Evolutionary conservation across 2,113 vertebrate species (phyloP), one percentile per base, ranked within the genome.

Genomic region (Nanorana parkeri): DNA sequence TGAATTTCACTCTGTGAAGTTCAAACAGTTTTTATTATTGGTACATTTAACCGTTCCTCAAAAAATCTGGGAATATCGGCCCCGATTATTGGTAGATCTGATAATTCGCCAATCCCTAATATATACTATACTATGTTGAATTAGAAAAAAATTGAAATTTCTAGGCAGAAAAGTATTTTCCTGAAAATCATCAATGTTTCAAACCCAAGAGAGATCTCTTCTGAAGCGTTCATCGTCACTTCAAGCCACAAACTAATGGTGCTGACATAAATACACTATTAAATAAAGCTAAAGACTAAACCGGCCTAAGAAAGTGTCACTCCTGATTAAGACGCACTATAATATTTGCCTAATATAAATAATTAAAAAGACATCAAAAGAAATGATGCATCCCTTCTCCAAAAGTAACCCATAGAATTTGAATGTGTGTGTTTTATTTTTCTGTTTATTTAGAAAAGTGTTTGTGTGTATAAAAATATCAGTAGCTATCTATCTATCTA

Each of bases 221-320:
- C 54, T 36, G 28, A 60, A 60, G 71, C 71, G 17, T 66, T 36
- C 47, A 66, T 77, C 61, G 52, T 65, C 61, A 65, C 21, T 66
- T 61, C 74, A 47, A 77, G 61, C 61, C 52, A 52, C 60, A 77
- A 64, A 77, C 75, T 52, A 77, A 65, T 65, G 75, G 75, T 52
- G 41, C 61, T 77, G 75, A 77, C 61, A 77, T 77, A 65, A 64
- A 77, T 51, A 77, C 36, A 65, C 75, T 29, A 65, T 77, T 77
- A 77, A 77, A 65, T 65, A 77, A 17, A 77, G 41, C 60, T 77
- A 75, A 58, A 75, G 56, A 77, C 75, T 24, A 63, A 54, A n/a
- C 24, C 41, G 63, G 41, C 23, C 61, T 54, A 47, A 65, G 47
- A n/a, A 26, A 65, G 60, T 77, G 75, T 65, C 75, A 77, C 60